Percentiles rank a stretch among this genome's conserved stretches.
Evolutionary conservation across 2,888 invertebrate genomes (phyloP).

Genomic region (Stenolophus ochropezus): DNA sequence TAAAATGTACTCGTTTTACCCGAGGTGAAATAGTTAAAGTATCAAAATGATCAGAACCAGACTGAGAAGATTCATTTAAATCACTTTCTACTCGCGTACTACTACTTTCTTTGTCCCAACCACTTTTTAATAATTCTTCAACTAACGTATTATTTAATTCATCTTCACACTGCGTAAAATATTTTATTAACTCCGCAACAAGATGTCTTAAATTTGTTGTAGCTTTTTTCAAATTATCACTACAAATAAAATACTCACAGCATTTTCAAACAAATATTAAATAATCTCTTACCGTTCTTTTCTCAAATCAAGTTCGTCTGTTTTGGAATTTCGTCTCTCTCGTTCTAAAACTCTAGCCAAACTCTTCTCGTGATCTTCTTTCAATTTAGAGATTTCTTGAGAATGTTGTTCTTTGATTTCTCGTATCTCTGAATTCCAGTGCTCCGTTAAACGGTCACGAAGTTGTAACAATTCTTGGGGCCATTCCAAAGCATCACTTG

Average conservation of each 20-base stretch:
- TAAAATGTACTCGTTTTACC: constrained; percentile 80
- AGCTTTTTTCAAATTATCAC: constrained; percentile 81
- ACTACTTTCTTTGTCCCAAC: constrained; percentile 67
- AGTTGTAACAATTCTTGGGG: constrained; percentile 84
- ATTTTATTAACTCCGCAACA: constrained; percentile 82
- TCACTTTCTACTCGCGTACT: constrained; percentile 63
- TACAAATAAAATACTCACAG: constrained; percentile 67
- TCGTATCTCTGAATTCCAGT: constrained; percentile 78
- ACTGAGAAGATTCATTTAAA: constrained; percentile 64
- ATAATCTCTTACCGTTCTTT: constrained; percentile 76
- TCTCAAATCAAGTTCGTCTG: constrained; percentile 76
- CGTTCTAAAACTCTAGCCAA: constrained; percentile 69
- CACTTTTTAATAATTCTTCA: constrained; percentile 76
- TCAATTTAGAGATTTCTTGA: constrained; percentile 77
- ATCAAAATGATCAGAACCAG: constrained; percentile 63
- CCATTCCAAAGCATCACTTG: constrained; percentile 84
- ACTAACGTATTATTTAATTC: constrained; percentile 86
- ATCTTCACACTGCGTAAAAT: constrained; percentile 85
- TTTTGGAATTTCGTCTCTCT: constrained; percentile 68
- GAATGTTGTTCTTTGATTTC: constrained; percentile 77
- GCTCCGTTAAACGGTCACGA: constrained; percentile 82
- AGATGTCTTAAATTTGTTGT: constrained; percentile 80
- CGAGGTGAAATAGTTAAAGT: constrained; percentile 62
- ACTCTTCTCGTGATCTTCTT: constrained; percentile 67
- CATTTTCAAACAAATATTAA: not conserved